phyloP scores from a whole-genome alignment of 2,888 invertebrate genomes.

The Himalopsyche tibetana region DNA sequence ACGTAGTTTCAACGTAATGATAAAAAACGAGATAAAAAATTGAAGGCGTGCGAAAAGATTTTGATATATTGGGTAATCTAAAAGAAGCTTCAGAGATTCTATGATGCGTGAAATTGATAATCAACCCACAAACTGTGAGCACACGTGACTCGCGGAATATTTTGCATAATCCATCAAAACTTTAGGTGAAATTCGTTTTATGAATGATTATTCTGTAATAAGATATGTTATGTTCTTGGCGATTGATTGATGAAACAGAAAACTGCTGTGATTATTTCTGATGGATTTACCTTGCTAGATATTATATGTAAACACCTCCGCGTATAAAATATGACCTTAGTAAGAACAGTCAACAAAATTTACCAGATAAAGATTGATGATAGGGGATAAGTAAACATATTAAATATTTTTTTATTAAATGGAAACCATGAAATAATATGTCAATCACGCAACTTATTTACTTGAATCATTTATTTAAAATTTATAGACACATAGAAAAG shows the following conservation, averaged over 20 bases:
- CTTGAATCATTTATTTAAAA: no score
- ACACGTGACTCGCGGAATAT: slow-evolving; percentile 44
- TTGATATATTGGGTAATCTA: slow-evolving; percentile 36
- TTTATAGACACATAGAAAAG: no score
- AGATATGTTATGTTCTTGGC: slow-evolving; percentile 8
- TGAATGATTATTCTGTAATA: slow-evolving; percentile 46
- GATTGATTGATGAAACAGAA: slow-evolving; percentile 24
- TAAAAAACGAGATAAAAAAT: background rate
- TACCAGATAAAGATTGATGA: no score
- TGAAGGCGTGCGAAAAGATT: background rate
- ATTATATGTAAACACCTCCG: background rate
- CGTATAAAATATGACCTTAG: no score
- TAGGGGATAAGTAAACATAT: no score
- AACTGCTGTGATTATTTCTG: slow-evolving; percentile 12
- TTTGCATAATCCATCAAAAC: slow-evolving; percentile 60
- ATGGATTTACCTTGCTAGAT: background rate
- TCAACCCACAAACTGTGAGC: slow-evolving; percentile 49
- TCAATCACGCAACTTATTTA: no score
- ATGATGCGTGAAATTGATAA: slow-evolving; percentile 60
- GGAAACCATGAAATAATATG: no score
- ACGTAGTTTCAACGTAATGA: no score
- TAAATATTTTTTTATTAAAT: no score
- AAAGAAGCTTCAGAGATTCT: slow-evolving; percentile 24
- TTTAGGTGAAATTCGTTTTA: slow-evolving; percentile 36
- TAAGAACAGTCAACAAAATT: no score